Evolutionary conservation across 37 sponge, comb jelly and placozoan genomes (phyloP).

Genomic region (Lycopodina hypogea): DNA sequence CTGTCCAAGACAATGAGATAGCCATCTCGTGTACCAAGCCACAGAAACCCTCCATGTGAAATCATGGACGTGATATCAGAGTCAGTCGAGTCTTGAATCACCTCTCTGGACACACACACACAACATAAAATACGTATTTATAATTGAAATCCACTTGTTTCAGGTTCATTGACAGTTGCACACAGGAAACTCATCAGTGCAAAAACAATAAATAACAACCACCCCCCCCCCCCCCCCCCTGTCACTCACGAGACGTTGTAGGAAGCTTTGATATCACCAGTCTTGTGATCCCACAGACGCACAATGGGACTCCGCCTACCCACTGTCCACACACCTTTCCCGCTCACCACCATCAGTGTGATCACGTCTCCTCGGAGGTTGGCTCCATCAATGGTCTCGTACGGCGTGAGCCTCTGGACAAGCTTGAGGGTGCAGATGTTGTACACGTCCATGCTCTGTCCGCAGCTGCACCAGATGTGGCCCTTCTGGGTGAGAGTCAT

Average conservation of each 20-base stretch:
- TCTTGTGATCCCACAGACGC: constrained; percentile 60
- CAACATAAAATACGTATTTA: too few relatives aligned
- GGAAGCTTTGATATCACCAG: constrained; percentile 31
- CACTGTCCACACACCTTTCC: constrained; percentile 72
- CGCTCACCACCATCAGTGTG: constrained; percentile 36
- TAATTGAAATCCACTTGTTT: too few relatives aligned
- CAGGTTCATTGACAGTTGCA: neutral
- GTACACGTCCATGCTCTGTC: constrained; percentile 62
- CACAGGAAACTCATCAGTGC: neutral
- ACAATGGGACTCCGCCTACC: constrained; percentile 62
- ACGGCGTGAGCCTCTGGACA: constrained; percentile 1
- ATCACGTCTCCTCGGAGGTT: constrained; percentile 51
- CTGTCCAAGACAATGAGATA: constrained; percentile 69
- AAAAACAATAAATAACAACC: neutral
- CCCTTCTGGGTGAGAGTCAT: constrained; percentile 46
- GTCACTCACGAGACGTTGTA: constrained; percentile 53
- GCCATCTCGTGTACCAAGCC: constrained; percentile 76
- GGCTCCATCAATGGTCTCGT: neutral
- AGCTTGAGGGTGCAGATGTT: constrained; percentile 50
- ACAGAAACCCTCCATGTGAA: constrained; percentile 57
- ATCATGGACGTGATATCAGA: constrained; percentile 70
- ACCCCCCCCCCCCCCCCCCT: too few relatives aligned
- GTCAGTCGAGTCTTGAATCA: constrained; percentile 13
- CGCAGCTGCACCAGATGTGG: constrained; percentile 68
- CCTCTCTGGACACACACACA: constrained; percentile 8